Evolutionary conservation across 2,888 invertebrate genomes (phyloP).

Genomic region (Ophion ellenae): DNA sequence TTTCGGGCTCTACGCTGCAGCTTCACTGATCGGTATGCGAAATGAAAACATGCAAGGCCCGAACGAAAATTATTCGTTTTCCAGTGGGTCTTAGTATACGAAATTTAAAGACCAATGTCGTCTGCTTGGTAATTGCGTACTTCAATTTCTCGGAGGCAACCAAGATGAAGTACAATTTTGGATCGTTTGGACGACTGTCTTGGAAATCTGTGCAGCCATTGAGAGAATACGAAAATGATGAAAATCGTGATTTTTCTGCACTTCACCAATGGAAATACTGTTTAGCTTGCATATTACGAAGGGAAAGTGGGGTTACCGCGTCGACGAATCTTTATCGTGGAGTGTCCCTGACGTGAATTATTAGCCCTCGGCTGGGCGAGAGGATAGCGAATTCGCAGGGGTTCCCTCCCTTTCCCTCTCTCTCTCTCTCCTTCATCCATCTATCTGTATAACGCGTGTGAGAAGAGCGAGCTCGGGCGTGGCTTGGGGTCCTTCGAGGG

Average conservation of each 20-base stretch:
- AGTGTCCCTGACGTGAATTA: slow-evolving; percentile 83
- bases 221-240: background rate
- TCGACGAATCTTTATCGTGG: slow-evolving; percentile 81
- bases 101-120: background rate
- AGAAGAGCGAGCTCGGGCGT: slow-evolving; percentile 75
- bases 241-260: slow-evolving; percentile 8
- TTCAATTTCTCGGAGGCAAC: too few relatives aligned
- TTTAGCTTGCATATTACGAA: slow-evolving; percentile 43
- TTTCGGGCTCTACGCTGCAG: background rate
- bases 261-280: slow-evolving; percentile 26
- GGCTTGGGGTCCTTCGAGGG: slow-evolving; percentile 74
- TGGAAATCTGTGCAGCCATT: background rate
- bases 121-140: too few relatives aligned
- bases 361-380: slow-evolving; percentile 75
- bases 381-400: slow-evolving; percentile 42
- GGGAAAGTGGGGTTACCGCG: slow-evolving; percentile 39
- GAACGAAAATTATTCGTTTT: too few relatives aligned
- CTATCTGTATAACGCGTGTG: slow-evolving; percentile 48
- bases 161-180: too few relatives aligned
- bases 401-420: slow-evolving; percentile 28
- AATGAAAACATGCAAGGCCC: background rate
- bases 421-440: slow-evolving; percentile 11
- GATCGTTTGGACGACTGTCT: background rate
- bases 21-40: background rate
- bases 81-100: background rate